A percentile compares a stretch with the other conserved stretches of the same genome.
phyloP scores from a whole-genome alignment of 2,888 invertebrate genomes.

The Colletes collaris region DNA sequence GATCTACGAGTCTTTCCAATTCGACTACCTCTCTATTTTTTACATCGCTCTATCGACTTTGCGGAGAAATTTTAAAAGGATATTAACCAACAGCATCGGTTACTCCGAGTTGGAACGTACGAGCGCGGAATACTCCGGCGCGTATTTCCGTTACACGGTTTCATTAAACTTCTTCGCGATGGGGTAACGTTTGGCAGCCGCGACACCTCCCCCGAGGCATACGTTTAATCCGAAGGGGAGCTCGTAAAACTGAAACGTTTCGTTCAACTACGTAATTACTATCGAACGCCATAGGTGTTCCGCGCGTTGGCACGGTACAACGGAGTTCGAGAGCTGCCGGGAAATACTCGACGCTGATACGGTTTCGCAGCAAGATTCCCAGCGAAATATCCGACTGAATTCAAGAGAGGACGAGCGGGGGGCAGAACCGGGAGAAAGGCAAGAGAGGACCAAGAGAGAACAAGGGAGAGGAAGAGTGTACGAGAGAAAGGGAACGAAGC shows the following conservation, averaged over 20 bases:
- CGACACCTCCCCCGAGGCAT: slow-evolving; percentile 14
- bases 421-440: neutral
- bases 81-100: too few relatives aligned
- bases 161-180: slow-evolving; percentile 27
- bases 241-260: slow-evolving; percentile 39
- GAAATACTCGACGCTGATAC: slow-evolving; percentile 45
- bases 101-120: too few relatives aligned
- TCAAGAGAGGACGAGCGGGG: slow-evolving; percentile 15
- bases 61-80: too few relatives aligned
- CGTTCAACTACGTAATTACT: slow-evolving; percentile 58
- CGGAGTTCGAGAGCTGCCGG: slow-evolving; percentile 49
- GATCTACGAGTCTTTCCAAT: too few relatives aligned
- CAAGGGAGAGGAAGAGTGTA: slow-evolving; percentile 9
- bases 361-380: slow-evolving; percentile 18
- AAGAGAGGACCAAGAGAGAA: neutral
- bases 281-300: slow-evolving; percentile 58
- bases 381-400: slow-evolving; percentile 50
- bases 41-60: too few relatives aligned
- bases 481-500: slow-evolving; percentile 44
- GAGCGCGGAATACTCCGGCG: too few relatives aligned
- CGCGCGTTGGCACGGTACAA: slow-evolving; percentile 49
- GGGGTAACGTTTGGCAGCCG: slow-evolving; percentile 22
- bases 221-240: slow-evolving; percentile 17
- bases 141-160: neutral
- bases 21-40: too few relatives aligned